phyloP scores from a whole-genome alignment of 2,113 vertebrate species.

The Taxidea taxus region DNA sequence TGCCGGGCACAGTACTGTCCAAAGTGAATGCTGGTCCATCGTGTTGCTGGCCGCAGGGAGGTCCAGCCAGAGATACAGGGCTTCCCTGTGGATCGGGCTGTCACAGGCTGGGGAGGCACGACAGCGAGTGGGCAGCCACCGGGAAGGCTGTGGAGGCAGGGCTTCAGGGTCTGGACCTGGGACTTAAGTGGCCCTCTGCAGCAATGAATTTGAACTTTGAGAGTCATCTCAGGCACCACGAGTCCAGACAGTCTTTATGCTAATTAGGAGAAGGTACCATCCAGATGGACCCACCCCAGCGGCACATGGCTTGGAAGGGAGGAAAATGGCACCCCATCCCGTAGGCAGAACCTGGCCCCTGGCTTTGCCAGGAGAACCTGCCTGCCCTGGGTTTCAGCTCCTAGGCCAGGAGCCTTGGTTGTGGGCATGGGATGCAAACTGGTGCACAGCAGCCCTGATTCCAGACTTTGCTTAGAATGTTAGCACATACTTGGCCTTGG shows the following conservation, averaged over 20 bases:
- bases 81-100: background rate
- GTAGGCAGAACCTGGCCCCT: background rate
- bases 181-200: background rate
- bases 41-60: background rate
- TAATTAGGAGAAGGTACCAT: background rate
- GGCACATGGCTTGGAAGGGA: background rate
- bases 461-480: background rate
- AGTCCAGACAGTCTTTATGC: background rate
- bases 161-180: background rate
- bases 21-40: background rate
- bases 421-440: background rate
- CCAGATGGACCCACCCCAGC: background rate
- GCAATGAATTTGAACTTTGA: background rate
- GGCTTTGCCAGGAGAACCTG: background rate
- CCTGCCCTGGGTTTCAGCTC: background rate
- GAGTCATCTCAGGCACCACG: background rate
- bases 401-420: background rate
- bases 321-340: background rate
- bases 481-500: background rate
- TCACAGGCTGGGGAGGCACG: background rate
- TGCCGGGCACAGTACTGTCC: background rate
- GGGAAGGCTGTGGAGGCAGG: too few species aligned
- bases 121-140: background rate
- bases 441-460: background rate
- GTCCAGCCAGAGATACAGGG: background rate